These are phyloP conservation scores for Eumaeus atala DNA, from an alignment of 1,140 invertebrate species.

Conservation along the genomic window DNA sequence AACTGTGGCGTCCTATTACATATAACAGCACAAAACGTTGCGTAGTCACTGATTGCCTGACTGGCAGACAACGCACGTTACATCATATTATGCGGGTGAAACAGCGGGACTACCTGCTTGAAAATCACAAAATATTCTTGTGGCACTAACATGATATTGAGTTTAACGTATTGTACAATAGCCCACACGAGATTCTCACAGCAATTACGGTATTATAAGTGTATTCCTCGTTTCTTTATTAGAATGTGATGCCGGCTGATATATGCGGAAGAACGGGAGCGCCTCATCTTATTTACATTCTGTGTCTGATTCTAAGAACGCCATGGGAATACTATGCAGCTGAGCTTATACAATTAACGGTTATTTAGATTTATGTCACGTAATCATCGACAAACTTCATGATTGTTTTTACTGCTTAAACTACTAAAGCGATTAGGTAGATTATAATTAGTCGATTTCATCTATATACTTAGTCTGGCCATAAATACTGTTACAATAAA, in stretches of 20 bases:
- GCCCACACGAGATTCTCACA: slow-evolving; percentile 54
- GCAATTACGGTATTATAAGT: slow-evolving; percentile 56
- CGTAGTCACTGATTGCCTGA: too few species aligned
- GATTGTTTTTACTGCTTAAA: too few species aligned
- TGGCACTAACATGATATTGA: slow-evolving; percentile 14
- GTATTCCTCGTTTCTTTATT: slow-evolving; percentile 65
- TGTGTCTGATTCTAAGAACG: slow-evolving; percentile 63
- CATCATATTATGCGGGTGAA: too few species aligned
- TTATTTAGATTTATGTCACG: background rate
- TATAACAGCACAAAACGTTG: too few species aligned
- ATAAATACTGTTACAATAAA: too few species aligned
- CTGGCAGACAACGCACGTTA: too few species aligned
- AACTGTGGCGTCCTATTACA: too few species aligned
- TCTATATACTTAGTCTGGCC: too few species aligned
- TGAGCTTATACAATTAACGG: slow-evolving; percentile 26
- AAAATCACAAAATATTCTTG: too few species aligned
- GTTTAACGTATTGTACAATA: slow-evolving; percentile 27
- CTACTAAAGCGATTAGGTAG: too few species aligned
- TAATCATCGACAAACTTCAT: background rate
- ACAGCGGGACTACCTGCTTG: too few species aligned
- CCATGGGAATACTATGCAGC: slow-evolving; percentile 57
- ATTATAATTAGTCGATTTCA: too few species aligned
- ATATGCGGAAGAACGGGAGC: slow-evolving; percentile 63
- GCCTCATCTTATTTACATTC: slow-evolving; percentile 61
- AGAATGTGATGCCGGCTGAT: slow-evolving; percentile 61